Evolutionary conservation across 2,888 invertebrate genomes (phyloP).

Genomic region (Sarcophaga caerulescens): DNA sequence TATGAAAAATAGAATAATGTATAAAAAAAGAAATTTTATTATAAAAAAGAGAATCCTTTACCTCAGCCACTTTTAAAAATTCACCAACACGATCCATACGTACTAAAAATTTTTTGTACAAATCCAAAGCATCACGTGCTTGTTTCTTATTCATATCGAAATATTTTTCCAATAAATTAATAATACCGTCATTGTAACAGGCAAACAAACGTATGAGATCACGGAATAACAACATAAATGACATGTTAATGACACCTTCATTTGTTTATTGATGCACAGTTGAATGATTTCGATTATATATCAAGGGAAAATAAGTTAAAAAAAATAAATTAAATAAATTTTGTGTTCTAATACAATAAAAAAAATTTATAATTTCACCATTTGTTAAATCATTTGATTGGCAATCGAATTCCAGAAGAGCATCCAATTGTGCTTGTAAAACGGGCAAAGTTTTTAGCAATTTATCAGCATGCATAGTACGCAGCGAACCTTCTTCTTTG

Average conservation of each 20-base stretch:
- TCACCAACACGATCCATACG: conserved; percentile 99
- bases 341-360: conserved; percentile 11
- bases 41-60: conserved; percentile 69
- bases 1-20: conserved; percentile 53
- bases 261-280: neutral
- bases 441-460: conserved; percentile 97
- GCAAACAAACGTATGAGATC: conserved; percentile 99
- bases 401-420: conserved; percentile 97
- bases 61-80: conserved; percentile 94
- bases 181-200: conserved; percentile 99
- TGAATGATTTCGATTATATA: neutral
- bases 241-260: conserved; percentile 96
- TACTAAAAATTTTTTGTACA: conserved; percentile 99
- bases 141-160: conserved; percentile 99
- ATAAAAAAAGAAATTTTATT: conserved; percentile 29
- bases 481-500: conserved; percentile 97
- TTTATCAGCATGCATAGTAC: conserved; percentile 99
- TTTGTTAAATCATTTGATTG: conserved; percentile 98
- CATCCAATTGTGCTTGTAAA: conserved; percentile 97
- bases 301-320: conserved; percentile 6
- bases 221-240: conserved; percentile 99
- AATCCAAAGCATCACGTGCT: conserved; percentile 97
- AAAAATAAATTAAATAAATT: neutral
- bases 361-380: conserved; percentile 79
- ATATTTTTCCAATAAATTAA: conserved; percentile 98